Evolutionary conservation across 2,797 vertebrate genomes (phyloP), one percentile per base, ranked within the genome.

Genomic region (Pempheris klunzingeri): DNA sequence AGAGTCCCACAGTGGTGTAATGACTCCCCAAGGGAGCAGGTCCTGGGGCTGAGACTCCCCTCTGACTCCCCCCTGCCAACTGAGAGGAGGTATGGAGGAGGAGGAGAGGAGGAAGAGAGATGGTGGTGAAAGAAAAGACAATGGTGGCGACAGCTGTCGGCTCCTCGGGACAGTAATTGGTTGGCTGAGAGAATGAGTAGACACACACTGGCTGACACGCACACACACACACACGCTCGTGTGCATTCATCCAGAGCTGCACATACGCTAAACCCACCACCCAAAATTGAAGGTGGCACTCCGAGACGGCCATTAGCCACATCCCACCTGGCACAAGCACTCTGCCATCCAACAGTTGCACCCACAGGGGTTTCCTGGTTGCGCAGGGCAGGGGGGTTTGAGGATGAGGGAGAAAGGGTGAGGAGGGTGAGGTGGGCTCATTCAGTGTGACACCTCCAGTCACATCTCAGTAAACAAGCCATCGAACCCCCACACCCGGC

Each of bases 111-210:
- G 24, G 59, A 74, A 39, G 76, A 81, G 76, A 63, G 77, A 82
- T 65, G 80, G 69, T 5, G 32, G 66, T 63, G 87, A 81, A 80
- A 74, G 70, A 80, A 71, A 71, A 78, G 87, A 87, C 55, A 77
- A 83, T 41, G 88, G 87, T 85, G 90, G 88, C 69, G 92, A 91
- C 92, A 94, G 93, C 92, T 92, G 92, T 93, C 86, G 76, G 77
- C 91, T 93, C 90, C 87, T 88, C 81, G 77, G 92, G 93, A 92
- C 90, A 88, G 90, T 94, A 95, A 94, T 95, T 95, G 94, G 92
- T 87, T 86, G 89, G 91, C 89, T 87, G 84, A 87, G 86, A 86
- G 77, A 88, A 87, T 49, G 66, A 84, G 71, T 26, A 20, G 20
- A 76, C 80, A 71, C 73, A 83, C 82, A 67, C 39, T 34, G 53